Evolutionary conservation across 2,797 vertebrate genomes (phyloP).

Genomic region (Toxotes lorentzi): DNA sequence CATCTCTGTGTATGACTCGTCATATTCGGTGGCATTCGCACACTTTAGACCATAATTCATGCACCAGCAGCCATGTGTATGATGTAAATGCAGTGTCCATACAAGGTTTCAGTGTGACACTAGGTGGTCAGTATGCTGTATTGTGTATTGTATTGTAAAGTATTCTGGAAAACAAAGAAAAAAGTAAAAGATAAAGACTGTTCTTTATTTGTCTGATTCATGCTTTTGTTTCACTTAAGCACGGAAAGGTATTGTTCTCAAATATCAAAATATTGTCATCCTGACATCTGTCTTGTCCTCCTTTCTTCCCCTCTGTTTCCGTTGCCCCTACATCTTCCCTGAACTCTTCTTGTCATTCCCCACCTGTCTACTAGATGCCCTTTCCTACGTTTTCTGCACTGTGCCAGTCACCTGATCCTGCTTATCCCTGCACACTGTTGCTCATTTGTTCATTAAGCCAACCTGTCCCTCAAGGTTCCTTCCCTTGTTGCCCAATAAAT

Average conservation of each 20-base stretch:
- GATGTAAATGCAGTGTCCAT: neutral
- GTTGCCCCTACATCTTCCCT: neutral
- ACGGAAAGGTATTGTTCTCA: neutral
- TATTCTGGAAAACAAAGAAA: neutral
- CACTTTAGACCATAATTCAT: neutral
- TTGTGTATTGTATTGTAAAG: neutral
- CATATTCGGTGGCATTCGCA: neutral
- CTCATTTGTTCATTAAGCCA: neutral
- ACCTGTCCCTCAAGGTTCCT: neutral
- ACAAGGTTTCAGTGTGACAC: neutral
- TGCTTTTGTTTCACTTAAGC: neutral
- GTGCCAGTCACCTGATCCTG: neutral
- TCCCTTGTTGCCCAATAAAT: neutral
- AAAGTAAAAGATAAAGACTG: neutral
- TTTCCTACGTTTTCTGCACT: neutral
- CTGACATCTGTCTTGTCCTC: neutral
- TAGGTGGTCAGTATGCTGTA: neutral
- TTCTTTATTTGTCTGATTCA: neutral
- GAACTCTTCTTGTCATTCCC: neutral
- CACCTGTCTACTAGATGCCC: neutral
- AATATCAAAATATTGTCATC: neutral
- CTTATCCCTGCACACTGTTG: constrained; percentile 4
- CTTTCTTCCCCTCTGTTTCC: neutral
- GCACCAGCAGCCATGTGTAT: neutral
- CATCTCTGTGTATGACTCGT: neutral